Conservation (phyloP, 2,888 invertebrate species). For the Napeogenes inachia region DNA sequence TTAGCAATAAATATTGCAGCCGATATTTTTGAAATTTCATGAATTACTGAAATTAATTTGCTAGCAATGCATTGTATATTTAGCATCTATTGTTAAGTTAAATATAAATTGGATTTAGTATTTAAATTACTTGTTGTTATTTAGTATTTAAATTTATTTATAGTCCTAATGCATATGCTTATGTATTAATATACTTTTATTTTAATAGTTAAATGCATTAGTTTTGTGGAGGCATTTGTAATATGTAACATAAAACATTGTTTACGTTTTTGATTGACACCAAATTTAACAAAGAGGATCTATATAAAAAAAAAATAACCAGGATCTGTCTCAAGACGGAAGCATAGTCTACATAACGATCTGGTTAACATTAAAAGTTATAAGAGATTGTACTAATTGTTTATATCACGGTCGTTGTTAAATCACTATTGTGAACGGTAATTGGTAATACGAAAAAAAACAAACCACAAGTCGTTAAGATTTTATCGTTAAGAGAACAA, state of each 20-base stretch:
- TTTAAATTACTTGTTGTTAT: too few species aligned
- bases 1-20: too few species aligned
- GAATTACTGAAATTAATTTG: conserved; percentile 8
- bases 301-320: too few species aligned
- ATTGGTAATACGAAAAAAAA: background rate
- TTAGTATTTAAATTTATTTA: too few species aligned
- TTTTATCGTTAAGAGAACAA: background rate
- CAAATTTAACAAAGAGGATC: too few species aligned
- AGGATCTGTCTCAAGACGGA: background rate
- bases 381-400: background rate
- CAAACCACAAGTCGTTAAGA: background rate
- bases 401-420: background rate
- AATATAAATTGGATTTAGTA: too few species aligned
- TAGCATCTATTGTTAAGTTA: conserved; percentile 4
- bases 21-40: background rate
- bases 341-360: background rate
- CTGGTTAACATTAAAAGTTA: background rate
- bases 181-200: too few species aligned
- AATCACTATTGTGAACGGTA: background rate
- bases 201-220: too few species aligned
- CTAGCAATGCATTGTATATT: conserved; percentile 9
- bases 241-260: background rate
- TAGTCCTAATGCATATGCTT: too few species aligned
- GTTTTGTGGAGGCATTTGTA: background rate
- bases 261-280: too few species aligned